Evolutionary conservation across 2,113 vertebrate species (phyloP), one percentile per base, ranked within the genome.

Genomic region (Channa argus): DNA sequence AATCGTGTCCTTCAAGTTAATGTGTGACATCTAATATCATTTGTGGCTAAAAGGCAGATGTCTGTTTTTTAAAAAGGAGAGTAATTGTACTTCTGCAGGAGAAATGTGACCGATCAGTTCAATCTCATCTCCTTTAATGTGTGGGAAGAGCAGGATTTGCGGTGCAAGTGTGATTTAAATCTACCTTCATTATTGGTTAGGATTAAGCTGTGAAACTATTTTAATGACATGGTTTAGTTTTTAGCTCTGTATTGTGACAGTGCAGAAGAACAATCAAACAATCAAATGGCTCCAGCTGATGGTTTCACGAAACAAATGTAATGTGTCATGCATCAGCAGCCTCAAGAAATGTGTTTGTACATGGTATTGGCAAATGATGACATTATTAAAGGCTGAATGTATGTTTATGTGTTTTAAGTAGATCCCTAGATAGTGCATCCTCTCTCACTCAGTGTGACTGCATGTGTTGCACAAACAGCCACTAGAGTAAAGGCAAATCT

Each of bases 1-100:
- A 92, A 71, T 85, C 63, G 36, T 12, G 63, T 86, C 87, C 84
- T 90, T 89, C 80, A 76, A 71, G 62, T 73, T 86, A 74, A 82
- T 74, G 71, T 82, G 49, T 55, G 79, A 84, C 84, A 84, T 90
- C 81, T 70, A 82, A 83, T 86, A 88, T 87, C 72, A 83, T 90
- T 86, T 86, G 54, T 86, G 70, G 77, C 88, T 90, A 59, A 85
- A 87, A 87, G 86, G 72, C 87, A 89, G 71, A 77, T 71, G 63
- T 69, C 74, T 85, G 54, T 43, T 68, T 66, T 84, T 24, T 24
- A 24, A 24, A 24, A 14, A 77, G 73, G 84, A 67, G 68, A 68
- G 44, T 76, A 41, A 77, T 65, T 82, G 67, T 63, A 77, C 71
- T 24, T 85, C 85, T 63, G 82, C 71, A 64, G 79, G 66, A 76